Evolutionary conservation across 2,888 invertebrate genomes (phyloP).

Genomic region (Automeris io): DNA sequence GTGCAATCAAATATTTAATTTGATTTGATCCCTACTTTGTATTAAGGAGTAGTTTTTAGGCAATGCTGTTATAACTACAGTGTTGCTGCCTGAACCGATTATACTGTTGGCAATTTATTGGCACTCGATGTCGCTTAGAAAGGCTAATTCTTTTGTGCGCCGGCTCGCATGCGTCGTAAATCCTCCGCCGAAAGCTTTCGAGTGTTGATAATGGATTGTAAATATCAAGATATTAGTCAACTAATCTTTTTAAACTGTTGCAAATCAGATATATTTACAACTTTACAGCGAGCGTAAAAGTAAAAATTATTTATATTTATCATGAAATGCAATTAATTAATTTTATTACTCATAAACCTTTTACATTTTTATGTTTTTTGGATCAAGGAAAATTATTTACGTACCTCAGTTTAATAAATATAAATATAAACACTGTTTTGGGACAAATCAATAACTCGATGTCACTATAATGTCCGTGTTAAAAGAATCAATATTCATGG

Average conservation of each 20-base stretch:
- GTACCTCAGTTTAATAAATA: too few relatives aligned
- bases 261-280: constrained; percentile 47
- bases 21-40: too few relatives aligned
- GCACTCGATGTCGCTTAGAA: constrained; percentile 68
- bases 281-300: constrained; percentile 52
- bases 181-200: constrained; percentile 51
- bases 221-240: constrained; percentile 61
- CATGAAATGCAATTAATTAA: too few relatives aligned
- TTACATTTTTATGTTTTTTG: too few relatives aligned
- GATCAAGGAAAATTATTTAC: too few relatives aligned
- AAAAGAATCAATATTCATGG: too few relatives aligned
- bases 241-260: constrained; percentile 58
- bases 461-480: too few relatives aligned
- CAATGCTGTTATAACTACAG: constrained; percentile 39
- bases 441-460: too few relatives aligned
- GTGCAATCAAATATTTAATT: too few relatives aligned
- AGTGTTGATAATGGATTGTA: constrained; percentile 66
- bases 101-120: constrained; percentile 63
- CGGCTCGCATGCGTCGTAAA: constrained; percentile 54
- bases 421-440: too few relatives aligned
- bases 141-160: constrained; percentile 59
- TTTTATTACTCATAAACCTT: too few relatives aligned
- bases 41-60: constrained; percentile 37
- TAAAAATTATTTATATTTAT: constrained; percentile 33
- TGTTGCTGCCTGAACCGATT: constrained; percentile 56